These are phyloP conservation scores for Arothron firmamentum DNA, from an alignment of 2,113 vertebrate species.

Conservation along the genomic window DNA sequence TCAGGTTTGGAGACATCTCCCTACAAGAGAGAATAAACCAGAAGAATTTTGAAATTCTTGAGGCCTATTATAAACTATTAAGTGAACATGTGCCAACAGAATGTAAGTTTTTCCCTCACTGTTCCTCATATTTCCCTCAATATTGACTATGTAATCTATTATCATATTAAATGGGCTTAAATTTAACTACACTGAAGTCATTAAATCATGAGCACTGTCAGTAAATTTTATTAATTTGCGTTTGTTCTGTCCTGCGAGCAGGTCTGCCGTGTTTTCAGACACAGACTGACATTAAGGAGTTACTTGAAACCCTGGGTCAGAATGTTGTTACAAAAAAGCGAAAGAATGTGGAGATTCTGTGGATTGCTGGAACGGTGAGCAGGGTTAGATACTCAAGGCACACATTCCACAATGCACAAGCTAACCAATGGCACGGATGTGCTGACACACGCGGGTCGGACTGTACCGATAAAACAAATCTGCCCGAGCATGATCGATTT, in stretches of 20 bases:
- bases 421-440: too few species aligned
- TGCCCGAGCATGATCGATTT: too few species aligned
- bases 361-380: constrained; percentile 89
- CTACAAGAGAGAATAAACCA: constrained; percentile 97
- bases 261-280: constrained; percentile 92
- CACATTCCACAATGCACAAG: too few species aligned
- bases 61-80: constrained; percentile 89
- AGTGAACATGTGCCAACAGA: constrained; percentile 88
- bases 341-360: constrained; percentile 97
- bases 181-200: too few species aligned
- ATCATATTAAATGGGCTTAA: too few species aligned
- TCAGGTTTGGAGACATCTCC: constrained; percentile 95
- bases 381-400: background rate
- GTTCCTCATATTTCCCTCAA: too few species aligned
- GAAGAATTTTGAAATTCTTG: constrained; percentile 90
- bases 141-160: too few species aligned
- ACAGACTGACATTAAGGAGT: constrained; percentile 89
- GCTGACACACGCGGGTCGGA: too few species aligned
- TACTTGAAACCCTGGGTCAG: constrained; percentile 93
- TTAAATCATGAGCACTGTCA: too few species aligned
- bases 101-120: constrained; percentile 79
- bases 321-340: constrained; percentile 93
- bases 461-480: too few species aligned
- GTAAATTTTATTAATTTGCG: background rate
- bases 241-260: constrained; percentile 44